A percentile compares a stretch with the other conserved stretches of the same genome.
Evolutionary conservation across 2,888 invertebrate genomes (phyloP).

Genomic region (Nematopogon swammerdamellus): DNA sequence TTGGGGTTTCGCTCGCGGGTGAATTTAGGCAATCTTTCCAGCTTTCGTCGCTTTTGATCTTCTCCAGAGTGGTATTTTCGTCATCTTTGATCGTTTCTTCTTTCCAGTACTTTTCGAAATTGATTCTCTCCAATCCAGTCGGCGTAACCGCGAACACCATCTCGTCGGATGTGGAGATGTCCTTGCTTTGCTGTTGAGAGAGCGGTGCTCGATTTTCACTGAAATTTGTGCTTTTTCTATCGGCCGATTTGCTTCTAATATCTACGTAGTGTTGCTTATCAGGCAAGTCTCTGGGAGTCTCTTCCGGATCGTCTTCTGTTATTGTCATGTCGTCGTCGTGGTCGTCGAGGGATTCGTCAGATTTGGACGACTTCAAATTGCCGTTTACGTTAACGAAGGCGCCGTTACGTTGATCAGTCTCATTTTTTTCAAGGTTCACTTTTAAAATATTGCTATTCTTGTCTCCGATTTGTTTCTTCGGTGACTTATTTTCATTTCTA

Average conservation of each 20-base stretch:
- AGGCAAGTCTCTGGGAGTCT: conserved; percentile 33
- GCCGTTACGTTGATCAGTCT: conserved; percentile 18
- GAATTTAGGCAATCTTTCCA: conserved; percentile 43
- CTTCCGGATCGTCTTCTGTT: conserved; percentile 42
- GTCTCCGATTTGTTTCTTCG: conserved; percentile 16
- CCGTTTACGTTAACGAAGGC: conserved; percentile 23
- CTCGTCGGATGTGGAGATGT: conserved; percentile 50
- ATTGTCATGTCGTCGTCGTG: conserved; percentile 50
- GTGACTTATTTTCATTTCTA: conserved; percentile 19
- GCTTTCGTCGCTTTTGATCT: conserved; percentile 39
- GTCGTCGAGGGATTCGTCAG: conserved; percentile 41
- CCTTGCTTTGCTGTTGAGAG: conserved; percentile 48
- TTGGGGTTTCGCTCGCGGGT: conserved; percentile 27
- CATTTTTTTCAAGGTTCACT: conserved; percentile 13
- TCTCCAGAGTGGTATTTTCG: conserved; percentile 20
- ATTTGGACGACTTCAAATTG: conserved; percentile 31
- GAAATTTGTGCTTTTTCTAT: conserved; percentile 20
- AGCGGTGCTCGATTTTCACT: conserved; percentile 21
- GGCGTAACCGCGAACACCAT: conserved; percentile 54
- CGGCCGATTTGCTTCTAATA: conserved; percentile 31
- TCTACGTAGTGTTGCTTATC: conserved; percentile 12
- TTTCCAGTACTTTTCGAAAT: conserved; percentile 49
- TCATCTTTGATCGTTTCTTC: conserved; percentile 19
- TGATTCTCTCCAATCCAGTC: conserved; percentile 48
- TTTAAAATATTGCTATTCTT: conserved; percentile 10